Evolutionary conservation across 1,140 invertebrate species (phyloP).

Genomic region (Drosophila triauraria): DNA sequence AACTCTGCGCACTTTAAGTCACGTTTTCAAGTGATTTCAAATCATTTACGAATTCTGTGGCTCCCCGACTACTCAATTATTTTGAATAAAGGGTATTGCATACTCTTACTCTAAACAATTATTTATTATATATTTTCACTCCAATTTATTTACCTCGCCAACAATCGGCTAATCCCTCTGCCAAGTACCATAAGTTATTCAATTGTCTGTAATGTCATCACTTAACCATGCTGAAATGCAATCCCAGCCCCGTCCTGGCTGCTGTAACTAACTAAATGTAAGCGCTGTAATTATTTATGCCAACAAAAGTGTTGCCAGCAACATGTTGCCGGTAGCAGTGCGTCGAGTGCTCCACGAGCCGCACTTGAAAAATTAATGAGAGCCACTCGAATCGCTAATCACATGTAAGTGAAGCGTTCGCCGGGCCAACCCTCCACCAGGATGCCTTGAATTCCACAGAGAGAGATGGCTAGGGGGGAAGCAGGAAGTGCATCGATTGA

Average conservation of each 20-base stretch:
- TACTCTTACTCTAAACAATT: not conserved
- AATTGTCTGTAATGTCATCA: constrained; percentile 13
- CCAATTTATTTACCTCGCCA: not conserved
- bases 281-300: constrained; percentile 42
- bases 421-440: constrained; percentile 40
- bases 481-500: constrained; percentile 41
- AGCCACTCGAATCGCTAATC: constrained; percentile 77
- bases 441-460: constrained; percentile 9
- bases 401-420: constrained; percentile 71
- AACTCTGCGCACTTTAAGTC: no score
- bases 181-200: constrained; percentile 13
- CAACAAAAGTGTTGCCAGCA: constrained; percentile 50
- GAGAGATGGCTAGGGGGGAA: not conserved
- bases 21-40: no score
- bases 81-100: not conserved
- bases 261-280: constrained; percentile 21
- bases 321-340: constrained; percentile 59
- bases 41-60: no score
- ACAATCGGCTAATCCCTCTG: not conserved
- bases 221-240: constrained; percentile 4
- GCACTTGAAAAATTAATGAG: constrained; percentile 82
- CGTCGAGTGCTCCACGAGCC: constrained; percentile 53
- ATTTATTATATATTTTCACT: not conserved
- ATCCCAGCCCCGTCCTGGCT: not conserved
- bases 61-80: not conserved